Percentiles rank a stretch among this genome's conserved stretches.
Evolutionary conservation across 2,797 vertebrate genomes (phyloP).

Genomic region (Hyperoplus lanceolatus): DNA sequence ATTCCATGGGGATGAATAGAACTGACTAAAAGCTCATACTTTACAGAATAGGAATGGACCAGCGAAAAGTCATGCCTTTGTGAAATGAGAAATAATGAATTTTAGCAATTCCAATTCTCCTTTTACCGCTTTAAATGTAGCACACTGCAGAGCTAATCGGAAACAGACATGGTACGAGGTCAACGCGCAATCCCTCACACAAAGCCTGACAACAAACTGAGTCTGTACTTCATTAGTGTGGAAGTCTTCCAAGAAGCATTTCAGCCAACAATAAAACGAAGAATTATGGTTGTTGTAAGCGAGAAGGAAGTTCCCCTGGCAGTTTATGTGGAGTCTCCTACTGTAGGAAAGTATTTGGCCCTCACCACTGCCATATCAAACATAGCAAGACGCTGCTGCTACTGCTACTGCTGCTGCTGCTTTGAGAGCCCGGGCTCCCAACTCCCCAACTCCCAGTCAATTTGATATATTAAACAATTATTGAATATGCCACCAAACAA

Average conservation of each 20-base stretch:
- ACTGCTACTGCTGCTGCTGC: too few species aligned
- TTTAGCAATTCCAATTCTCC: conserved; percentile 24
- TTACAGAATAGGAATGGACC: conserved; percentile 15
- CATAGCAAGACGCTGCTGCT: conserved; percentile 55
- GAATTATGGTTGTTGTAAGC: conserved; percentile 61
- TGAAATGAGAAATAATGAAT: conserved; percentile 47
- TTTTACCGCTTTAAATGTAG: conserved; percentile 10
- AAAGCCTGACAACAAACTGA: conserved; percentile 55
- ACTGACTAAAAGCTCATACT: conserved; percentile 21
- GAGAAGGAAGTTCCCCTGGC: conserved; percentile 51
- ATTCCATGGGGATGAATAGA: conserved; percentile 17
- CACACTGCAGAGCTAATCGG: conserved; percentile 42
- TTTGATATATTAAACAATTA: conserved; percentile 88
- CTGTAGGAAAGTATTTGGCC: conserved; percentile 43
- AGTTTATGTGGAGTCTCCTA: conserved; percentile 36
- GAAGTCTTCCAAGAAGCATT: conserved; percentile 60
- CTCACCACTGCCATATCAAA: conserved; percentile 56
- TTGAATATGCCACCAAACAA: conserved; percentile 87
- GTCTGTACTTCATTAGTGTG: conserved; percentile 63
- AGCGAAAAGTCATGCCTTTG: conserved; percentile 25
- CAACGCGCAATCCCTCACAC: conserved; percentile 34
- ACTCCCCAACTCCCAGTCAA: conserved; percentile 78
- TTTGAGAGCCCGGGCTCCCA: conserved; percentile 9
- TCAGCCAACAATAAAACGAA: conserved; percentile 66
- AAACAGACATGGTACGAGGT: conserved; percentile 37